phyloP scores from a whole-genome alignment of 2,113 vertebrate species.

The Zapornia atra region DNA sequence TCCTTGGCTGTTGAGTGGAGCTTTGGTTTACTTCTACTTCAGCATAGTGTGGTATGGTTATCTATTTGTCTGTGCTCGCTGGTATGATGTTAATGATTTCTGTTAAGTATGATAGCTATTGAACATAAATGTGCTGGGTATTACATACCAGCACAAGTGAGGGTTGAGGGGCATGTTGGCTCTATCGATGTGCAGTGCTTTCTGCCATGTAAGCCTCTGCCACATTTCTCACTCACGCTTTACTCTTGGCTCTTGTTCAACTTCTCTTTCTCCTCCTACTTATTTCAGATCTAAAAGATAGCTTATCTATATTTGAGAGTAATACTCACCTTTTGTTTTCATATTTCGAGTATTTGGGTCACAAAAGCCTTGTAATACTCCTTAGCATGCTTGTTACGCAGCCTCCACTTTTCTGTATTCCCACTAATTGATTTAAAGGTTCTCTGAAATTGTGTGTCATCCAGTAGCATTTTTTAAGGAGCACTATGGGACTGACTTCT shows the following conservation, averaged over 20 bases:
- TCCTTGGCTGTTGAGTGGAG: background rate
- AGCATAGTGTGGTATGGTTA: background rate
- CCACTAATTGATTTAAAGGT: background rate
- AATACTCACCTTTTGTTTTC: background rate
- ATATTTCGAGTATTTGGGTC: background rate
- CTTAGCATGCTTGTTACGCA: background rate
- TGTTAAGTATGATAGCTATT: background rate
- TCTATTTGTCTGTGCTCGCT: background rate
- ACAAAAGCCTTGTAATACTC: background rate
- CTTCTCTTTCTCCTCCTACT: background rate
- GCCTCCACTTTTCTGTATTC: background rate
- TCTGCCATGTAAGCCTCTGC: background rate
- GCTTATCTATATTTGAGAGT: background rate
- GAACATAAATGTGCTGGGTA: background rate
- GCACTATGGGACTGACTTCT: background rate
- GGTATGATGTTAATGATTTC: background rate
- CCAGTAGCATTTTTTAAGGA: background rate
- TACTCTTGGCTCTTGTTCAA: background rate
- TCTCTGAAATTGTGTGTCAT: background rate
- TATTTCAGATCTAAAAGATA: background rate
- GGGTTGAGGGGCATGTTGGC: background rate
- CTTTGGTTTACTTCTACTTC: background rate
- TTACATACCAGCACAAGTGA: fast-evolving
- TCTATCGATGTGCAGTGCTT: background rate
- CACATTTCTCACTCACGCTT: background rate